phyloP scores from a whole-genome alignment of 2,113 vertebrate species.

The Lophura nycthemera region DNA sequence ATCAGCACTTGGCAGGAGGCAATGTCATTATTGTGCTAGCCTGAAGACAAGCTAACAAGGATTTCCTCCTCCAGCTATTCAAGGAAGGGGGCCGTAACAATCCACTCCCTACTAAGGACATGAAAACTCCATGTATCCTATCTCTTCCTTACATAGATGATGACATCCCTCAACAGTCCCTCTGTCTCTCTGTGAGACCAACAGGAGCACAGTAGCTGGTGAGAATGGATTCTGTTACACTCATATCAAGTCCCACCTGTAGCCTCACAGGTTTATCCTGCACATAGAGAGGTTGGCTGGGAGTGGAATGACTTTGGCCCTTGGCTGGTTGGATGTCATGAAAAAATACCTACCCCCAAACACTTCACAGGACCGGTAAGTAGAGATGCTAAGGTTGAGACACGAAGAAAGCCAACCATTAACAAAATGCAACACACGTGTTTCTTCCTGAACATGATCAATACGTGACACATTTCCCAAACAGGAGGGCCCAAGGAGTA shows the following conservation, averaged over 20 bases:
- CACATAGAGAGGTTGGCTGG: neutral
- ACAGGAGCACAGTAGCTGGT: accelerated
- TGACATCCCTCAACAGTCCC: neutral
- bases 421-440: neutral
- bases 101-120: neutral
- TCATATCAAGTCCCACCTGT: accelerated
- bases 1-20: neutral
- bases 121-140: neutral
- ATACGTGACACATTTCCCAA: neutral
- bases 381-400: neutral
- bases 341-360: neutral
- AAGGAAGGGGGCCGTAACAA: neutral
- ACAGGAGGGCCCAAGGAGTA: neutral
- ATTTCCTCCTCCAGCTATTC: neutral
- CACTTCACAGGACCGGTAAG: neutral
- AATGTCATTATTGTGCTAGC: neutral
- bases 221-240: neutral
- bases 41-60: neutral
- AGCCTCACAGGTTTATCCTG: neutral
- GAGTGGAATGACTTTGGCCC: neutral
- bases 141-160: neutral
- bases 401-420: accelerated
- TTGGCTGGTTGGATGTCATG: neutral
- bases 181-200: neutral
- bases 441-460: conserved; percentile 31